A percentile compares a stretch with the other conserved stretches of the same genome.
Conservation (phyloP, 2,888 invertebrate genomes). For the Lasiommata megera region DNA sequence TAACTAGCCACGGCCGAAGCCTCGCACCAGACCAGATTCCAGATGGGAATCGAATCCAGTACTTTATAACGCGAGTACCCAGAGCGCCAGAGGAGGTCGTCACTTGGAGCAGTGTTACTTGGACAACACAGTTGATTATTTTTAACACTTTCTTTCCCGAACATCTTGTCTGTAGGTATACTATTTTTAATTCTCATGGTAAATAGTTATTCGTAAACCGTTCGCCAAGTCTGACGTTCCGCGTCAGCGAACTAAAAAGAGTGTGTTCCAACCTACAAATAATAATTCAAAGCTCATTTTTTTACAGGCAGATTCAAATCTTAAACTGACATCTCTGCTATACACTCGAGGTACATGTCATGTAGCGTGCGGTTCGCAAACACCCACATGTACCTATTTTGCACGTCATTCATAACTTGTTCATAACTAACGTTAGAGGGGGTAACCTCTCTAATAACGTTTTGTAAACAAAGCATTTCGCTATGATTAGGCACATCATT, state of each 20-base stretch:
- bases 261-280: background rate
- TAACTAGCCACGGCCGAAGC: too few relatives aligned
- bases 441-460: conserved; percentile 31
- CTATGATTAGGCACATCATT: conserved; percentile 36
- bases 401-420: conserved; percentile 24
- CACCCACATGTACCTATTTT: conserved; percentile 22
- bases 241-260: conserved; percentile 17
- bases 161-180: too few relatives aligned
- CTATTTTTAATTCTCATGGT: too few relatives aligned
- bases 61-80: too few relatives aligned
- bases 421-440: conserved; percentile 39
- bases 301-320: conserved; percentile 26
- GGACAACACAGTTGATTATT: too few relatives aligned
- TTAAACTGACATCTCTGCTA: conserved; percentile 16
- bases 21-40: too few relatives aligned
- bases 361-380: conserved; percentile 14
- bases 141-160: too few relatives aligned
- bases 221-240: background rate
- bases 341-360: background rate
- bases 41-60: too few relatives aligned
- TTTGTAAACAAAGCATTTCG: conserved; percentile 35
- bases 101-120: too few relatives aligned
- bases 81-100: too few relatives aligned
- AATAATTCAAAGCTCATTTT: conserved; percentile 15
- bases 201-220: background rate